Percentiles rank a stretch among this genome's conserved stretches.
phyloP scores from a whole-genome alignment of 2,797 vertebrate genomes.

The Hippocampus kuda region DNA sequence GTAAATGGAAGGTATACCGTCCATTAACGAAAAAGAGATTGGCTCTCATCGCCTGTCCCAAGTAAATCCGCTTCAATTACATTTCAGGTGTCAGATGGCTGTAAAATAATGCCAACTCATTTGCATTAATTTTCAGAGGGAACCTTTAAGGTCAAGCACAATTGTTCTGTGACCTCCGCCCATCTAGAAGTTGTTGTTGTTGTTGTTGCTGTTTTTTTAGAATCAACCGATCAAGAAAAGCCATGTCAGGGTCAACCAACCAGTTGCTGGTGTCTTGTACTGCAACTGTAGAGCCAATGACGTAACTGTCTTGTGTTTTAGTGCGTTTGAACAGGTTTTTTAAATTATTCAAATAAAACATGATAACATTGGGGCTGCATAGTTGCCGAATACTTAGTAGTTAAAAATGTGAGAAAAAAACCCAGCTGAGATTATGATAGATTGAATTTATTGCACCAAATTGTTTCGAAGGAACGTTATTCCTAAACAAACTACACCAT shows the following conservation, averaged over 20 bases:
- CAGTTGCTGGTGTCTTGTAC: background rate
- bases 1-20: no score
- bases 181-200: no score
- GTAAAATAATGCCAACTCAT: background rate
- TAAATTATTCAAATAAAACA: background rate
- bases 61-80: no score
- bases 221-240: background rate
- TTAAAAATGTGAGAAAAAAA: no score
- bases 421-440: no score
- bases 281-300: background rate
- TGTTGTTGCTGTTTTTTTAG: background rate
- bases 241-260: background rate
- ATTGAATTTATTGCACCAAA: no score
- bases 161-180: no score
- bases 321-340: background rate
- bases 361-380: background rate
- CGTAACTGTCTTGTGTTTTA: background rate
- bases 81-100: background rate
- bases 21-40: no score
- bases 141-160: background rate
- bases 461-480: no score
- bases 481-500: no score
- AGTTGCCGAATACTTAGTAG: no score
- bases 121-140: background rate
- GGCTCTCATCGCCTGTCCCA: no score